Evolutionary conservation across 2,888 invertebrate species (phyloP), one percentile per base, ranked within the genome.

Genomic region (Philereme vetulata): DNA sequence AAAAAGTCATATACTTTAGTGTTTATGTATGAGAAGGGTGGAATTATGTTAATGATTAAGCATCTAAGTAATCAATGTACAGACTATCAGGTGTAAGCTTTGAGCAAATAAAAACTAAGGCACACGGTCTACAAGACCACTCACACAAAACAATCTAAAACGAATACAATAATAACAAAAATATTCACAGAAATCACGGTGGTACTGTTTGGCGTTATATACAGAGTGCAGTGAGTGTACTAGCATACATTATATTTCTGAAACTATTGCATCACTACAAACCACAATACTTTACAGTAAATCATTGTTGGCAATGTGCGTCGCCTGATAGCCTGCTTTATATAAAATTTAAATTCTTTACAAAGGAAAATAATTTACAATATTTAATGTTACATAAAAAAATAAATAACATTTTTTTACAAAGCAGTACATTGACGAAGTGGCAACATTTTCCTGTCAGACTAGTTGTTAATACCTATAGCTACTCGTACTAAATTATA

Each of bases 381-480:
- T 83, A 83, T 76, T 85, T 81, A 82, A 84, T 42, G 60, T 58
- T 60, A 60, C 45, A 85, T 84, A 85, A 85, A 88, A 85, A 86
- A 89, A 89, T 89, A 89, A 88, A 88, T 89, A 89, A 88, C 88
- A 64, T 75, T 88, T 90, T 88, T 84, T 82, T 90, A 90, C 88
- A 90, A 89, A 90, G 88, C 88, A 85, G 86, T 87, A 89, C 84
- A 87, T 87, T 84, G 88, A 87, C 86, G 78, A 76, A 85, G 90
- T 87, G 90, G 90, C 90, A 90, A 89, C 87, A 88, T 85, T 86
- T 89, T 86, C 83, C 84, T 84, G 88, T 87, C 83, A 86, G 91
- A 91, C 91, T 91, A 91, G 91, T 85, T 78, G 80, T 86, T 87
- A 85, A 84, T 53, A 86, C 88, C 86, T 68, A 67, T 58, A 57